These are phyloP conservation scores for Drosophila nigricruria DNA, from an alignment of 2,888 invertebrate species.

Conservation along the genomic window DNA sequence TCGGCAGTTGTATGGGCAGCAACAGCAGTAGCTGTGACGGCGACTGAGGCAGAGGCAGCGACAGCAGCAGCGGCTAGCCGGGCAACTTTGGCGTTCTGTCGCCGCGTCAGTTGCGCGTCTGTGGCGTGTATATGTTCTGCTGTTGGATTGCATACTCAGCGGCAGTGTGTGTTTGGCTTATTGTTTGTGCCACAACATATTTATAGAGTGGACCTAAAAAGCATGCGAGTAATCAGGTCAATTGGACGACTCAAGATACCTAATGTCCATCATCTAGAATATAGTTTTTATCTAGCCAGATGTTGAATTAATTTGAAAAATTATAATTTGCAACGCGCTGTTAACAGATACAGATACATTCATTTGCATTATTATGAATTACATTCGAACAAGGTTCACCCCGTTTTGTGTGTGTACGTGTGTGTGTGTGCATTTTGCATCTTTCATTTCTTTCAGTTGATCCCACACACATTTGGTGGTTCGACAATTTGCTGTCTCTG, in stretches of 20 bases:
- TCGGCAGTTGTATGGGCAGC: conserved; percentile 14
- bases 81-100: conserved; percentile 52
- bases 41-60: neutral
- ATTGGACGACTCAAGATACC: conserved; percentile 51
- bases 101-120: conserved; percentile 36
- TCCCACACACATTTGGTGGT: conserved; percentile 71
- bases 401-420: neutral
- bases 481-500: conserved; percentile 72
- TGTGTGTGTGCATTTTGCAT: conserved; percentile 42
- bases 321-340: neutral
- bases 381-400: conserved; percentile 46
- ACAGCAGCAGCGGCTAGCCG: conserved; percentile 35
- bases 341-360: neutral
- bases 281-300: too few species aligned
- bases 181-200: conserved; percentile 67
- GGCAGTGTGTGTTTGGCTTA: conserved; percentile 57
- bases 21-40: conserved; percentile 1
- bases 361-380: conserved; percentile 12
- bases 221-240: conserved; percentile 74
- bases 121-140: conserved; percentile 36
- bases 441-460: conserved; percentile 69
- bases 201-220: conserved; percentile 71
- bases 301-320: neutral
- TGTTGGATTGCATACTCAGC: conserved; percentile 47
- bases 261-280: conserved; percentile 13